A percentile compares a stretch with the other conserved stretches of the same genome.
phyloP scores from a whole-genome alignment of 64 coral and sea anemone genomes.

The Porites lutea region DNA sequence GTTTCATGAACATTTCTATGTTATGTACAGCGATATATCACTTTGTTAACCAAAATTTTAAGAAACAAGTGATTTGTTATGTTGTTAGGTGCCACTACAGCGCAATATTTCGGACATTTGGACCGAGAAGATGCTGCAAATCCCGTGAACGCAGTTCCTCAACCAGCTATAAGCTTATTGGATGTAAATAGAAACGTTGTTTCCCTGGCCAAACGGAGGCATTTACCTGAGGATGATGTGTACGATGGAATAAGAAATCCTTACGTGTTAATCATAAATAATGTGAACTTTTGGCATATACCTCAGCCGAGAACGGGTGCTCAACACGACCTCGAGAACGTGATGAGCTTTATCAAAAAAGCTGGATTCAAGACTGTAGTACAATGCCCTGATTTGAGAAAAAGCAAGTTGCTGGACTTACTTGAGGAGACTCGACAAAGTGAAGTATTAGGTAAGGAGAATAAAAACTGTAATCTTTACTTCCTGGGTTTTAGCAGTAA shows the following conservation, averaged over 20 bases:
- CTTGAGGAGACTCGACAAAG: constrained; percentile 39
- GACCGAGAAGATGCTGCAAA: background rate
- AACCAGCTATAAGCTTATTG: background rate
- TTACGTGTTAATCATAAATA: constrained; percentile 84
- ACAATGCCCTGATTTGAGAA: constrained; percentile 14
- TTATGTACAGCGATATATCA: too few species aligned
- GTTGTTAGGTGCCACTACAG: background rate
- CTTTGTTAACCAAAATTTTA: too few species aligned
- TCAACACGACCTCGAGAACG: constrained; percentile 52
- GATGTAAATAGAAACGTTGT: background rate
- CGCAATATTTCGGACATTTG: background rate
- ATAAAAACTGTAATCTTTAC: background rate
- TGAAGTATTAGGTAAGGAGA: constrained; percentile 34
- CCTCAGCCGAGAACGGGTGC: constrained; percentile 81
- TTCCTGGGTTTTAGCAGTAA: background rate
- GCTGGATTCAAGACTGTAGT: constrained; percentile 67
- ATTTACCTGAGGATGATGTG: constrained; percentile 6
- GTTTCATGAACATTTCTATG: too few species aligned
- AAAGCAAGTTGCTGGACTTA: constrained; percentile 43
- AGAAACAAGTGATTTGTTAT: background rate
- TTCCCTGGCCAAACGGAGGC: background rate
- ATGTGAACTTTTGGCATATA: constrained; percentile 68
- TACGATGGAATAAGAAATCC: constrained; percentile 91
- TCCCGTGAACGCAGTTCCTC: background rate
- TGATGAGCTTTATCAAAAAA: constrained; percentile 57